Evolutionary conservation across 2,888 invertebrate genomes (phyloP).

Genomic region (Noctuana brunneofusca): DNA sequence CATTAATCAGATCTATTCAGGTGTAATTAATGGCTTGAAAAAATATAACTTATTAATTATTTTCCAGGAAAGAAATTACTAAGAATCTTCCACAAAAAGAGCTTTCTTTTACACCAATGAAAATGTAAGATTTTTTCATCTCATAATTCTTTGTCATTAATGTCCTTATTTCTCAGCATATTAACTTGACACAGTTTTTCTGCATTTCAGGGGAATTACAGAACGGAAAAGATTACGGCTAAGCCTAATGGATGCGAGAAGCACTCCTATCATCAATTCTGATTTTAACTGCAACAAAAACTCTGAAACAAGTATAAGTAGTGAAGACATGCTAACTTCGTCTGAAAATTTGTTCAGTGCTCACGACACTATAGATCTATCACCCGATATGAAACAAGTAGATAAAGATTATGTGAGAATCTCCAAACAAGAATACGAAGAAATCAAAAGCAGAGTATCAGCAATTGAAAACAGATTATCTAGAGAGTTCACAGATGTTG

Average conservation of each 20-base stretch:
- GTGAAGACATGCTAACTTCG: conserved; percentile 73
- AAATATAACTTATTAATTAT: conserved; percentile 21
- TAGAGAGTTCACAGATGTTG: conserved; percentile 84
- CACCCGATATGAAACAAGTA: conserved; percentile 66
- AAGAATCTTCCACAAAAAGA: conserved; percentile 84
- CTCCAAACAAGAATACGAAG: conserved; percentile 89
- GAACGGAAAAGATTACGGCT: conserved; percentile 76
- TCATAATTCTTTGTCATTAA: background rate
- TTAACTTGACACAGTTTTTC: background rate
- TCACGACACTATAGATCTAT: conserved; percentile 73
- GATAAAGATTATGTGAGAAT: conserved; percentile 86
- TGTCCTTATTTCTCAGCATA: background rate
- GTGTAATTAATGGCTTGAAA: too few relatives aligned
- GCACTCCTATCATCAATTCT: conserved; percentile 67
- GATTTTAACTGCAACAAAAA: conserved; percentile 66
- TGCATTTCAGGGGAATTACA: conserved; percentile 61
- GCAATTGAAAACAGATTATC: conserved; percentile 88
- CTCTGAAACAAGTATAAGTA: conserved; percentile 70
- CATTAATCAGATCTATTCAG: too few relatives aligned
- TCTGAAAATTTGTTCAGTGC: conserved; percentile 72
- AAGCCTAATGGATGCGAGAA: conserved; percentile 71
- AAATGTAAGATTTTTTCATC: conserved; percentile 79
- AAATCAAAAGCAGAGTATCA: conserved; percentile 88
- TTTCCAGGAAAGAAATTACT: conserved; percentile 85
- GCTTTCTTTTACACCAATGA: conserved; percentile 82